A percentile compares a stretch with the other conserved stretches of the same genome.
Evolutionary conservation across 2,797 vertebrate species (phyloP).

Genomic region (Tapera naevia): DNA sequence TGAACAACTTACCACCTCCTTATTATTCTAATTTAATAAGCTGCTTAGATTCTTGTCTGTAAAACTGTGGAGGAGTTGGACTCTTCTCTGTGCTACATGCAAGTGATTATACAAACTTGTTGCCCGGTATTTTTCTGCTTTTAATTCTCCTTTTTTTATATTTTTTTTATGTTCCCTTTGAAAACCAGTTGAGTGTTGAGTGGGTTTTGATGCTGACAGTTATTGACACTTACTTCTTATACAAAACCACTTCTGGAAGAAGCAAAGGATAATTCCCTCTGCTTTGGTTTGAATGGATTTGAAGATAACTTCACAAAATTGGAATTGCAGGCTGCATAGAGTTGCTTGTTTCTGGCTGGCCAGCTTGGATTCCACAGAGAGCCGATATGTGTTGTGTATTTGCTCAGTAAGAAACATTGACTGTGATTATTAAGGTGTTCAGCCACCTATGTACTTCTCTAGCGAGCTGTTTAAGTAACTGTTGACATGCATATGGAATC

Average conservation of each 20-base stretch:
- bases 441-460: background rate
- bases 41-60: background rate
- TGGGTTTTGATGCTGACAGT: too few species aligned
- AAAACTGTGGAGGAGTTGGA: background rate
- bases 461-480: background rate
- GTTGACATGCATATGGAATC: background rate
- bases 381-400: background rate
- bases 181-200: background rate
- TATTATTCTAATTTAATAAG: background rate
- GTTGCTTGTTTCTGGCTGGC: background rate
- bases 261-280: background rate
- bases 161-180: too few species aligned
- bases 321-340: background rate
- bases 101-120: background rate
- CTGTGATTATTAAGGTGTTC: background rate
- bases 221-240: background rate
- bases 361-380: background rate
- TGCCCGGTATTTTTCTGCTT: background rate
- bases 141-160: background rate
- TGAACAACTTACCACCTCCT: background rate
- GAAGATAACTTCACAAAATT: background rate
- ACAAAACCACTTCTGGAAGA: background rate
- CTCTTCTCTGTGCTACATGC: background rate
- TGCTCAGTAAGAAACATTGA: background rate
- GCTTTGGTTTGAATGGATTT: background rate